These are phyloP conservation scores for Oryctes rhinoceros DNA, from an alignment of 1,140 invertebrate species.

Conservation along the genomic window DNA sequence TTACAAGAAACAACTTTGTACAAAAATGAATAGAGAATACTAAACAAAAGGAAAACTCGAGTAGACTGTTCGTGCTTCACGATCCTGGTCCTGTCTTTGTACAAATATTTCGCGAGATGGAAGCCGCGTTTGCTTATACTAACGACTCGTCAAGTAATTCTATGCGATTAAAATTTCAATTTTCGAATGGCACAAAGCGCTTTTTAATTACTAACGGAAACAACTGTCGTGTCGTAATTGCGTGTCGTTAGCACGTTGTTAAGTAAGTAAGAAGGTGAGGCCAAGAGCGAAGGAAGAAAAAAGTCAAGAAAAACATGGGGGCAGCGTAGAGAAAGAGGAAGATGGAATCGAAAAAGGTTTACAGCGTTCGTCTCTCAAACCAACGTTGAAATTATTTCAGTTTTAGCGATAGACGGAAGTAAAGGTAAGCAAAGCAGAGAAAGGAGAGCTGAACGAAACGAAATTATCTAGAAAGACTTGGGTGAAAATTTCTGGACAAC, in stretches of 20 bases:
- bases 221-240: constrained; percentile 13
- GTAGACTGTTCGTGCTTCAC: neutral
- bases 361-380: neutral
- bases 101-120: neutral
- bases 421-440: neutral
- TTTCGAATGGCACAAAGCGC: constrained; percentile 11
- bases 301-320: neutral
- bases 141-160: neutral
- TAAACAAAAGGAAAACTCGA: neutral
- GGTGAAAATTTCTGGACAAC: constrained; percentile 31
- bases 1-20: too few relatives aligned
- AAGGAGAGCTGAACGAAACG: neutral
- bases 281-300: neutral
- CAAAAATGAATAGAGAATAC: too few relatives aligned
- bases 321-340: neutral
- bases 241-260: constrained; percentile 24
- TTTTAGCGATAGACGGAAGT: neutral
- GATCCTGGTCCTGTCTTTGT: neutral
- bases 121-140: neutral
- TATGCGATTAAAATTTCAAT: constrained; percentile 28
- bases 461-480: constrained; percentile 29
- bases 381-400: constrained; percentile 14
- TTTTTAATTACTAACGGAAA: constrained; percentile 33
- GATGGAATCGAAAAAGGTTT: constrained; percentile 1
- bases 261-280: constrained; percentile 16